Evolutionary conservation across 2,797 vertebrate species (phyloP).

Genomic region (Neoniphon sammara): DNA sequence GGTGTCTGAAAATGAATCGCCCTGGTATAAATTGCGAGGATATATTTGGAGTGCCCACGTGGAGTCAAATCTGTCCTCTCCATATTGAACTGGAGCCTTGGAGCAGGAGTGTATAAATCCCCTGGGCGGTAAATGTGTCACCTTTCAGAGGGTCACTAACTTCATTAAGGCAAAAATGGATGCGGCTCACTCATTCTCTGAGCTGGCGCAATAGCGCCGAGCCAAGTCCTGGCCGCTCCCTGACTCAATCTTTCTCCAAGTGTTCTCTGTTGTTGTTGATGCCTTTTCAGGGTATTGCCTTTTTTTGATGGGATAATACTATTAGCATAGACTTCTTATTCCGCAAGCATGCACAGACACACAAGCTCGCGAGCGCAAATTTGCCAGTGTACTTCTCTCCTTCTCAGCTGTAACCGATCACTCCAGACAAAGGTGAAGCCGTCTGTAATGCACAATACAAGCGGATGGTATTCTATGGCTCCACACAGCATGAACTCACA

Average conservation of each 20-base stretch:
- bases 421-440: slow-evolving; percentile 80
- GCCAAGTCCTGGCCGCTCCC: slow-evolving; percentile 68
- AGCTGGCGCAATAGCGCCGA: slow-evolving; percentile 74
- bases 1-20: slow-evolving; percentile 68
- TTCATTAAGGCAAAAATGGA: slow-evolving; percentile 87
- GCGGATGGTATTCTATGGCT: slow-evolving; percentile 77
- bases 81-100: slow-evolving; percentile 80
- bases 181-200: slow-evolving; percentile 81
- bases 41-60: slow-evolving; percentile 73
- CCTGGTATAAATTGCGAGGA: slow-evolving; percentile 73
- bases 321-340: slow-evolving; percentile 63
- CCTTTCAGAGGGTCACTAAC: slow-evolving; percentile 88
- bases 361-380: slow-evolving; percentile 10
- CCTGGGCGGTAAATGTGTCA: slow-evolving; percentile 86
- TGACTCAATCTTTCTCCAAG: slow-evolving; percentile 74
- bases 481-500: slow-evolving; percentile 75
- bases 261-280: slow-evolving; percentile 69
- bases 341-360: slow-evolving; percentile 18
- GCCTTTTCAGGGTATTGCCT: slow-evolving; percentile 67
- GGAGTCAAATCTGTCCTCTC: slow-evolving; percentile 80
- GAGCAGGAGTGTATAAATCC: slow-evolving; percentile 85
- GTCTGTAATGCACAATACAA: slow-evolving; percentile 80
- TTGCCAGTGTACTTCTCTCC: slow-evolving; percentile 14
- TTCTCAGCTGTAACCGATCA: slow-evolving; percentile 67
- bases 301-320: slow-evolving; percentile 69